Evolutionary conservation across 2,888 invertebrate genomes (phyloP), one percentile per base, ranked within the genome.

Genomic region (Osmoderma eremita): DNA sequence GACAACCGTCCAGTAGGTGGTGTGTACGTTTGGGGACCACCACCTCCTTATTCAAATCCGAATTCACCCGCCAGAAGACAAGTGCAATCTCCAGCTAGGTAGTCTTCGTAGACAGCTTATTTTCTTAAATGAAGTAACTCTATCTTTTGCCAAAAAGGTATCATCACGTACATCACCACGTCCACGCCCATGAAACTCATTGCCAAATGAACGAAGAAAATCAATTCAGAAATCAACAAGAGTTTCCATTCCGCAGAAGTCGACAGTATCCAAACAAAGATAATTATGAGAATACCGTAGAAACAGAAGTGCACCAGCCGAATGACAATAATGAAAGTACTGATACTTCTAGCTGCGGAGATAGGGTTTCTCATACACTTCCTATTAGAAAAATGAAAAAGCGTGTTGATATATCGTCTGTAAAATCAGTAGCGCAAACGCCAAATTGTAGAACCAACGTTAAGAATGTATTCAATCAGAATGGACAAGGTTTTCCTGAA

Each of bases 41-140:
- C 94, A 0, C 94, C 95, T 0, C 94, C 94, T 0, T 95, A 95
- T 77, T 92, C 92, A 67, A 92, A 92, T 58, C 92, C 92, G 39
- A 92, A 92, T 73, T 88, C 88, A 71, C 89, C 89, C 0, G 88
- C 88, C 0, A 80, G 88, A 68, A 82, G 88, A 41, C 84, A 83
- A 30, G 70, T 79, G 69, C 80, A 80, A 74, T 83, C 80, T 49
- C 83, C 80, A 49, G 80, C 78, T 49, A 74, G 81, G 77, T 81
- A 77, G 30, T 50, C 68, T 36, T 30, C 12, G 41, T 51, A 51
- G 22, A 20, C 5, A 30, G 30, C 12, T 5, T 3, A 3, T 18
- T 61, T 39, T 61, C 12, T 20, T 58, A 30, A 36, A 30, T 30
- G 10, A 6, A 30, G 1, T 30, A 30, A 30, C 30, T 30, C 8